These are phyloP conservation scores for Leptobrachium ailaonicum DNA, from an alignment of 2,113 vertebrate species.

Conservation along the genomic window DNA sequence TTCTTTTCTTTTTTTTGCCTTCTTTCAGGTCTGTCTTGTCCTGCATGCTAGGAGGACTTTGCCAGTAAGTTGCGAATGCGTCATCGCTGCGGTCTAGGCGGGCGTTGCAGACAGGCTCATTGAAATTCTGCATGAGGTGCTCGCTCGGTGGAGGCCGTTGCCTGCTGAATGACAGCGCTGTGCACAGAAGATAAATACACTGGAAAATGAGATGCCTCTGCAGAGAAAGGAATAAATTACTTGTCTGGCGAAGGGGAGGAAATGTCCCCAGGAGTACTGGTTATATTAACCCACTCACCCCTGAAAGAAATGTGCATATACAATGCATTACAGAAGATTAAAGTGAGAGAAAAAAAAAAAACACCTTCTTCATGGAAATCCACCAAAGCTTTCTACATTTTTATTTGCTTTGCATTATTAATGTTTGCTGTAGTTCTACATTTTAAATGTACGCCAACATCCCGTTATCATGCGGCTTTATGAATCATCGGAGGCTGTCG, in stretches of 20 bases:
- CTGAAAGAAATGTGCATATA: background rate
- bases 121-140: constrained; percentile 45
- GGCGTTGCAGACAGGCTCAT: constrained; percentile 36
- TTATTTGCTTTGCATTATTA: too few species aligned
- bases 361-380: too few species aligned
- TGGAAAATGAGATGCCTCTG: constrained; percentile 51
- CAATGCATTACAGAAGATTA: too few species aligned
- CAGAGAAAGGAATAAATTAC: constrained; percentile 51
- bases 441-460: too few species aligned
- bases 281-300: constrained; percentile 41
- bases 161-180: constrained; percentile 49
- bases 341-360: too few species aligned
- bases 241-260: constrained; percentile 49
- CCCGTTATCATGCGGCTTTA: too few species aligned
- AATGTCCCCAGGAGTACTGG: constrained; percentile 46
- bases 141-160: constrained; percentile 43
- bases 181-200: constrained; percentile 50
- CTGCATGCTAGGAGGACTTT: constrained; percentile 19
- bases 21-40: background rate
- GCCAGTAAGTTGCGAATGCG: constrained; percentile 23
- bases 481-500: too few species aligned
- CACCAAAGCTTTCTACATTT: too few species aligned
- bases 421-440: too few species aligned
- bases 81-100: constrained; percentile 47
- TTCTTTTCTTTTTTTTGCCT: background rate